Base-by-base conservation (phyloP, 2,113 vertebrate genomes). In the Stegostoma tigrinum region DNA sequence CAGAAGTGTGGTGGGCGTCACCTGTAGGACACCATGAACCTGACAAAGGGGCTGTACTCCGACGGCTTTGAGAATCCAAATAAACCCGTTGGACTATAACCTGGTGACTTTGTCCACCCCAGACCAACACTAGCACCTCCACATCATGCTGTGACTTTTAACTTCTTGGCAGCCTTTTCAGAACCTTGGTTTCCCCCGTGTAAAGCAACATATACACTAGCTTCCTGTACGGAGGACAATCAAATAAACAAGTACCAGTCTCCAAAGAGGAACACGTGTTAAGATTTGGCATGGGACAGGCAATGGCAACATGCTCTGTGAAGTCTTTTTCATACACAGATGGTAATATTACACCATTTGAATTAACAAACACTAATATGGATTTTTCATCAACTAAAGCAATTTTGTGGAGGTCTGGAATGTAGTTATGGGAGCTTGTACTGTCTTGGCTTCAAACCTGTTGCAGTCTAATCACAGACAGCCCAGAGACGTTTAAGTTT, bases 201-300 rank as follows among this genome's bases (percentile, higher is more conserved):
- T 66, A 45, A 66, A 38, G 38, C 6, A 66, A 66, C 89, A 42
- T 17, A n/a, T 93, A 87, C 7, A 23, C 27, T 87, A 14, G 6
- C 42, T 24, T 52, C 48, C 23, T 4, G 2, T 52, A 45, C 52
- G 85, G 42, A 27, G 8, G 19, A 21, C 17, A 93, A n/a, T 15
- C 66, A 93, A 61, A 93, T 66, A n/a, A 93, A 93, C 64, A 93
- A 93, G 89, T n/a, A 66, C 34, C 89, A 93, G 34, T 38, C 61
- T 66, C 89, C 5, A 66, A 5, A 66, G 30, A 93, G 15, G 15
- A 34, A 66, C 55, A 17, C 23, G 27, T 48, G 30, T 52, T 61
- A 61, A 27, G 27, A 30, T 90, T 27, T 93, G 15, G 64, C 19
- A n/a, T 19, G n/a, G 38, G 61, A n/a, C n/a, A 66, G 55, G 38